Conservation (phyloP, 1,140 invertebrate species). For the Drosophila ficusphila region DNA sequence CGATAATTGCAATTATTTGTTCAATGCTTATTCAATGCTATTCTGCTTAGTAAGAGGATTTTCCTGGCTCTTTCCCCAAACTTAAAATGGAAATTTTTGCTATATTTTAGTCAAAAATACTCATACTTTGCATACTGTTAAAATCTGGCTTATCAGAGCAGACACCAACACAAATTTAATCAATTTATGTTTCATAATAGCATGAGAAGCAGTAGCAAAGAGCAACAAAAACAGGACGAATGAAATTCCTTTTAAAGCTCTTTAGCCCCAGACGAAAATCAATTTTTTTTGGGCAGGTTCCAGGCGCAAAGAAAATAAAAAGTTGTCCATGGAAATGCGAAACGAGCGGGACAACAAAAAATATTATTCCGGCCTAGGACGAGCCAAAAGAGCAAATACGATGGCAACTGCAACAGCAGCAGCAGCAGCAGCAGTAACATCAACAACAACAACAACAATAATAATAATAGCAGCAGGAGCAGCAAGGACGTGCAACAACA, state of each 20-base stretch:
- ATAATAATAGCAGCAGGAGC: slow-evolving; percentile 14
- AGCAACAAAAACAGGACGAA: slow-evolving; percentile 4
- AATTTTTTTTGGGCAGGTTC: slow-evolving; percentile 46
- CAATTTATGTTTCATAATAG: slow-evolving; percentile 66
- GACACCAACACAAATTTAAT: slow-evolving; percentile 64
- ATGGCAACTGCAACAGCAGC: slow-evolving; percentile 26
- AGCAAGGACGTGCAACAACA: slow-evolving; percentile 35
- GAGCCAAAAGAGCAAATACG: slow-evolving; percentile 39
- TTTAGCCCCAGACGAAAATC: slow-evolving; percentile 40
- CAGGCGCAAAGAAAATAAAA: slow-evolving; percentile 42
- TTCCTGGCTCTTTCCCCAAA: background rate
- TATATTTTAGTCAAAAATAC: background rate
- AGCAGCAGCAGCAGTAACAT: slow-evolving; percentile 22
- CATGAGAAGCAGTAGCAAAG: background rate
- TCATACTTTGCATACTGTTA: background rate
- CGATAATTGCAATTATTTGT: background rate
- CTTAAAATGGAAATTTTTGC: background rate
- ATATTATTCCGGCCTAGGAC: slow-evolving; percentile 53
- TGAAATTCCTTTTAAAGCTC: slow-evolving; percentile 38
- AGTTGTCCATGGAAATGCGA: slow-evolving; percentile 18
- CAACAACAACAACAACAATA: slow-evolving; percentile 2
- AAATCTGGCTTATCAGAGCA: slow-evolving; percentile 56
- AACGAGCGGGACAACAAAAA: slow-evolving; percentile 48
- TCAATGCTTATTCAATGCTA: background rate
- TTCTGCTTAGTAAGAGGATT: background rate